These are phyloP conservation scores for Brachyhypopomus gauderio DNA, from an alignment of 2,113 vertebrate genomes.

Conservation along the genomic window DNA sequence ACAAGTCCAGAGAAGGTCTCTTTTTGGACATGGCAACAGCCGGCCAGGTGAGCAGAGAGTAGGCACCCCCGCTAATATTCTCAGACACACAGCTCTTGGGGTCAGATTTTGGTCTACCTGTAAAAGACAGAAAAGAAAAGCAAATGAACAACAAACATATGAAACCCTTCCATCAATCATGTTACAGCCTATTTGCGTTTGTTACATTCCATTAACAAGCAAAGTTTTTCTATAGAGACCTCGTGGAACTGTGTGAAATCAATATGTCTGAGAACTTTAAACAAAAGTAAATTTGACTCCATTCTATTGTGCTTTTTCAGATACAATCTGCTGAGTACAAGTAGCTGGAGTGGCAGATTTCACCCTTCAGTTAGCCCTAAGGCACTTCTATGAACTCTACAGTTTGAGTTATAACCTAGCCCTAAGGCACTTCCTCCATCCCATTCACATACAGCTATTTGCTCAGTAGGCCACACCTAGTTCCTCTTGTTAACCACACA, in stretches of 20 bases:
- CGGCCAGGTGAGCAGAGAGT: conserved; percentile 83
- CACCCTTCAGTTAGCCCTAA: conserved; percentile 38
- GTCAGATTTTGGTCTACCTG: conserved; percentile 82
- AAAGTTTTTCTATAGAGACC: conserved; percentile 20
- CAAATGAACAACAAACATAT: background rate
- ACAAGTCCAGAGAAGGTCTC: conserved; percentile 83
- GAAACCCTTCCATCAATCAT: background rate
- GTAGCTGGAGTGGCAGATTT: conserved; percentile 33
- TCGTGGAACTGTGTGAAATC: conserved; percentile 37
- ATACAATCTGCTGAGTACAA: conserved; percentile 46
- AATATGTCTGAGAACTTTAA: conserved; percentile 51
- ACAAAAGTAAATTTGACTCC: conserved; percentile 36
- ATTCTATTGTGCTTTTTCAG: conserved; percentile 36
- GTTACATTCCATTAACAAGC: background rate
- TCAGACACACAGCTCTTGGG: conserved; percentile 70
- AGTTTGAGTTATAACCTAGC: conserved; percentile 34
- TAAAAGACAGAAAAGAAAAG: conserved; percentile 39
- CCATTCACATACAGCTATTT: conserved; percentile 4
- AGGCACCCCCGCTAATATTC: conserved; percentile 70
- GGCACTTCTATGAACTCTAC: conserved; percentile 25
- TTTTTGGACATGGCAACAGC: conserved; percentile 78
- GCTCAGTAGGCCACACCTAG: conserved; percentile 18
- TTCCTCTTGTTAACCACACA: conserved; percentile 38
- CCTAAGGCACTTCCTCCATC: conserved; percentile 28
- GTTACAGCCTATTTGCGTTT: conserved; percentile 31